Evolutionary conservation across 2,113 vertebrate genomes (phyloP).

Genomic region (Anoura caudifer): DNA sequence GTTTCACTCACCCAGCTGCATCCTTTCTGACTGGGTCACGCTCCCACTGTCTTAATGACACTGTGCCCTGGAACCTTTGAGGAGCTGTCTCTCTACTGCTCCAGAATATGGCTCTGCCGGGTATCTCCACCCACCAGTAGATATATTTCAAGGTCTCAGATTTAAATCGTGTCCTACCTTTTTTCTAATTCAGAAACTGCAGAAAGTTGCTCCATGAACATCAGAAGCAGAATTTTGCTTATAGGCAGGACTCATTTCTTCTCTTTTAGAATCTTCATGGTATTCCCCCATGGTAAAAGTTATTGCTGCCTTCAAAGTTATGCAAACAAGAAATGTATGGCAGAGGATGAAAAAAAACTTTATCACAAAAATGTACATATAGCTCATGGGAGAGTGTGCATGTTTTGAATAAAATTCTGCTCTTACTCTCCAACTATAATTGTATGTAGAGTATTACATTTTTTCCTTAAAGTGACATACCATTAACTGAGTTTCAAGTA

Average conservation of each 20-base stretch:
- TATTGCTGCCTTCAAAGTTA: conserved; percentile 50
- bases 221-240: background rate
- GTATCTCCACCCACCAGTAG: background rate
- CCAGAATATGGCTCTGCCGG: background rate
- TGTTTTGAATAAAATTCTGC: conserved; percentile 45
- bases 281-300: background rate
- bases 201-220: background rate
- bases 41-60: background rate
- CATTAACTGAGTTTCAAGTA: background rate
- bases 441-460: background rate
- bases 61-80: background rate
- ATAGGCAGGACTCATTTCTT: background rate
- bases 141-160: background rate
- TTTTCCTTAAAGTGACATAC: conserved; percentile 9
- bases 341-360: conserved; percentile 20
- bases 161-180: background rate
- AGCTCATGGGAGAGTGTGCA: background rate
- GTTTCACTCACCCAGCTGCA: background rate
- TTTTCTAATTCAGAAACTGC: background rate
- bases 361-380: conserved; percentile 33
- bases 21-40: background rate
- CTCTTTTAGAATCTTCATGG: background rate
- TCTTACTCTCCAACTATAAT: background rate
- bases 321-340: conserved; percentile 39
- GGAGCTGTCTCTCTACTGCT: background rate